These are phyloP conservation scores for Fragum fragum DNA, from an alignment of 2,888 invertebrate genomes.

Conservation along the genomic window DNA sequence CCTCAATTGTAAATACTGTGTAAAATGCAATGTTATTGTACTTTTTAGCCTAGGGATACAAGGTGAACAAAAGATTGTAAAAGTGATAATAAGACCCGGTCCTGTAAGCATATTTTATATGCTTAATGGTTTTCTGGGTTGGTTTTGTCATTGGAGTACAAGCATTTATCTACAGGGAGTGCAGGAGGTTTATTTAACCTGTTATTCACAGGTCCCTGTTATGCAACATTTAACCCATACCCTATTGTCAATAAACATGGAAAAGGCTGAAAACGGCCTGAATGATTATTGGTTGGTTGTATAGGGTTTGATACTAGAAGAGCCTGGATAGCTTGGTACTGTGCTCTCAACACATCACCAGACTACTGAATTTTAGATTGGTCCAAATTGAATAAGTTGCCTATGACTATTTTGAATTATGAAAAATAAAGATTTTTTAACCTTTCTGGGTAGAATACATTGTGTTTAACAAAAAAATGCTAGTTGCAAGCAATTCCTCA, in stretches of 20 bases:
- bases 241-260: background rate
- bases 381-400: too few species aligned
- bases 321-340: too few species aligned
- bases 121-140: conserved; percentile 25
- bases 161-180: background rate
- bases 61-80: conserved; percentile 22
- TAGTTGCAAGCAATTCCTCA: too few species aligned
- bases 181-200: conserved; percentile 1
- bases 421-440: too few species aligned
- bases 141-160: background rate
- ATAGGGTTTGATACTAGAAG: too few species aligned
- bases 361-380: too few species aligned
- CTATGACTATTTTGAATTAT: too few species aligned
- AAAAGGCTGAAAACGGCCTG: too few species aligned
- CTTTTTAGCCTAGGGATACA: background rate
- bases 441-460: too few species aligned
- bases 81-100: conserved; percentile 15
- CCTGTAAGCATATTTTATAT: conserved; percentile 3
- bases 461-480: too few species aligned
- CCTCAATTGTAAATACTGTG: background rate
- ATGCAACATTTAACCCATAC: conserved; percentile 2
- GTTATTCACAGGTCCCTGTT: background rate
- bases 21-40: conserved; percentile 26
- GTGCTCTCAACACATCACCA: too few species aligned
- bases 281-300: too few species aligned